Evolutionary conservation across 2,113 vertebrate genomes (phyloP).

Genomic region (Atractosteus spatula): DNA sequence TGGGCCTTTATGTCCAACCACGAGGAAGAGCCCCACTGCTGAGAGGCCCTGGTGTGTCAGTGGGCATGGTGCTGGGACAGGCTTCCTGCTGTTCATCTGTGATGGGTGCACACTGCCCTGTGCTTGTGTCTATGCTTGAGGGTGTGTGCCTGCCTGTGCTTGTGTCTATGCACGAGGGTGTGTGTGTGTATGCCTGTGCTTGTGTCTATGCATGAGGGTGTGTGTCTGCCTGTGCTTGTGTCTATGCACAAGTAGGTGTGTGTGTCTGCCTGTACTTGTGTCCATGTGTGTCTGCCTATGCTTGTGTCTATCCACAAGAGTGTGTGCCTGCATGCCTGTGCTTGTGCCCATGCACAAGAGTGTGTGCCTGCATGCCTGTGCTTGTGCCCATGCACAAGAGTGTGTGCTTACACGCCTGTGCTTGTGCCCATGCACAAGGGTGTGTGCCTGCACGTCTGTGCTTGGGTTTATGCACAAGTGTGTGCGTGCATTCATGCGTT

Average conservation of each 20-base stretch:
- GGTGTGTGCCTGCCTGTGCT: too few species aligned
- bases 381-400: neutral
- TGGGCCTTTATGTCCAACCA: too few species aligned
- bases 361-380: neutral
- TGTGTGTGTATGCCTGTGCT: conserved; percentile 2
- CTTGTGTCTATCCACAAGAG: neutral
- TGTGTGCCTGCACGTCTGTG: neutral
- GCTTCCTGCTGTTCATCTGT: too few species aligned
- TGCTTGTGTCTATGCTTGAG: too few species aligned
- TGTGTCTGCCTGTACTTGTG: neutral
- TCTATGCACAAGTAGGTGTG: neutral
- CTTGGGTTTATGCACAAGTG: neutral
- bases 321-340: neutral
- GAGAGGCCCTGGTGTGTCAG: too few species aligned
- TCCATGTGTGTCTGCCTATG: neutral
- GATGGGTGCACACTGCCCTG: too few species aligned
- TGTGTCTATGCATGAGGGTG: neutral
- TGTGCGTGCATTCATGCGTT: neutral
- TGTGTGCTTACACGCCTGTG: neutral
- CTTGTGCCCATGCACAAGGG: neutral
- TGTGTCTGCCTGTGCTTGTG: neutral
- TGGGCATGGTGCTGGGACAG: too few species aligned
- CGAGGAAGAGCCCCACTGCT: too few species aligned
- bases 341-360: neutral
- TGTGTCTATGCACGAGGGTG: neutral